phyloP scores from a whole-genome alignment of 2,797 vertebrate species.

The Gephyroberyx darwinii region DNA sequence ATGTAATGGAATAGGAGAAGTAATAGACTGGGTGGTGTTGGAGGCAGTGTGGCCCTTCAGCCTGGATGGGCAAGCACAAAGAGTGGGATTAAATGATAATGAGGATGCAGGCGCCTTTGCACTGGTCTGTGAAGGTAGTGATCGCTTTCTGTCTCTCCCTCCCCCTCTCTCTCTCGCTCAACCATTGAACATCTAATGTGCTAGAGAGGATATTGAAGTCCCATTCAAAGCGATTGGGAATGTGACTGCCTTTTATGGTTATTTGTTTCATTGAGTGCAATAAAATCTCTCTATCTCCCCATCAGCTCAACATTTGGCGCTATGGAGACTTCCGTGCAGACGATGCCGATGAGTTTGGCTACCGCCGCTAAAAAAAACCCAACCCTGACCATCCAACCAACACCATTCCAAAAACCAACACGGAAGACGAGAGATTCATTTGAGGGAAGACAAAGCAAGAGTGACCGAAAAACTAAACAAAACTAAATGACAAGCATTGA shows the following conservation, averaged over 20 bases:
- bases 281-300: constrained; percentile 43
- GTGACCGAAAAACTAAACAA: constrained; percentile 33
- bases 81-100: constrained; percentile 52
- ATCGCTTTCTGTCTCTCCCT: neutral
- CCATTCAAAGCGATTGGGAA: constrained; percentile 34
- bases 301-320: constrained; percentile 94
- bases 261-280: constrained; percentile 35
- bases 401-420: constrained; percentile 83
- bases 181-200: constrained; percentile 47
- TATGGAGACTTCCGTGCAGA: constrained; percentile 96
- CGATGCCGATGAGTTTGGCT: constrained; percentile 95
- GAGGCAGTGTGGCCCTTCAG: constrained; percentile 42
- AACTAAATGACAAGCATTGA: constrained; percentile 74
- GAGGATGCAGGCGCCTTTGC: constrained; percentile 27
- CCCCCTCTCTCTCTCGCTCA: constrained; percentile 9
- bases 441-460: constrained; percentile 62
- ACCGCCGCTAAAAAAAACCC: constrained; percentile 82
- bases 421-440: constrained; percentile 68
- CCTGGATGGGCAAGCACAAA: constrained; percentile 55
- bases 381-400: constrained; percentile 64
- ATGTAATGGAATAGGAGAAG: constrained; percentile 56
- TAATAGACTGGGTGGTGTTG: constrained; percentile 63
- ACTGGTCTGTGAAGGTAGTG: constrained; percentile 28
- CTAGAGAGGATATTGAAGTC: constrained; percentile 23
- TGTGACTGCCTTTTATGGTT: constrained; percentile 22